Evolutionary conservation across 1,140 invertebrate genomes (phyloP), one percentile per base, ranked within the genome.

Genomic region (Macrostomum lignano): DNA sequence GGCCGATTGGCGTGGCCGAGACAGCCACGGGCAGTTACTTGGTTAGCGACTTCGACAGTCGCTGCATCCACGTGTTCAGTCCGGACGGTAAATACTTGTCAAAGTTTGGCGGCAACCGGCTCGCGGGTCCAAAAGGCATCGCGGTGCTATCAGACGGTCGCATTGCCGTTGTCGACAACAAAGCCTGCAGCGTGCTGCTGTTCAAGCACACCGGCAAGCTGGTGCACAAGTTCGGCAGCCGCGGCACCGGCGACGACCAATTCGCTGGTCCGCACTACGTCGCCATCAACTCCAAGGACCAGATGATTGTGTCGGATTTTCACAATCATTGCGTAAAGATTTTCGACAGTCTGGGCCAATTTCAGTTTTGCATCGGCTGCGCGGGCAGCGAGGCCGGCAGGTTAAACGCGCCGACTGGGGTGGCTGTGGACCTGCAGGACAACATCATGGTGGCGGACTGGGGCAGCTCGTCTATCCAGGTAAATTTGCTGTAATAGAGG

Each of bases 161-260:
- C 31, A 61, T 66, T 31, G 55, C 65, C 35, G 64, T 67, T n/a
- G 65, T 65, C 3, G 65, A 67, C 45, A 66, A 67, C 43, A 66
- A 66, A 41, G 62, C 55, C 28, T 65, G 60, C 37, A 50, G 48
- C 36, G 51, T 67, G 21, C 51, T 62, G 25, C 49, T 66, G 21
- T 67, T 67, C 46, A 57, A 62, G 40, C 48, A 54, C 14, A 62
- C 60, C 44, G 63, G 64, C 19, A 54, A 54, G 42, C 39, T 57
- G 10, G 37, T 57, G 25, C 46, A 49, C 15, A 53, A 53, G 38
- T 55, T 57, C 43, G 52, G 52, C 6, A 45, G 48, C 3, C 40
- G 51, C 7, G 52, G 52, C 9, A 56, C 51, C 0, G 15, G 25
- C 23, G 36, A 17, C 7, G 17, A 25, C 10, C 37, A 38, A 33